phyloP scores from a whole-genome alignment of 2,113 vertebrate species.

The Myotis davidii region DNA sequence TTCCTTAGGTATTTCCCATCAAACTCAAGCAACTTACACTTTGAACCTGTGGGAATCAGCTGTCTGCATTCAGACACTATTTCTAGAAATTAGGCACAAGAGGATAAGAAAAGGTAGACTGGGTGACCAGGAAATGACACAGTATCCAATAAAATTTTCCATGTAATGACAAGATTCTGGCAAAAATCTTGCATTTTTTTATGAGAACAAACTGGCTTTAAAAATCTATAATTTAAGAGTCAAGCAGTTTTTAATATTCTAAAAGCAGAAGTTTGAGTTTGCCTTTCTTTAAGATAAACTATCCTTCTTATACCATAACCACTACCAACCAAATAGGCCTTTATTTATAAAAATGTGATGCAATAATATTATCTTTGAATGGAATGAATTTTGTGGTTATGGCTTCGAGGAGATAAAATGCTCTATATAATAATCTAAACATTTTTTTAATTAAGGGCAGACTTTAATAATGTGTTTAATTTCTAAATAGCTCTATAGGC shows the following conservation, averaged over 20 bases:
- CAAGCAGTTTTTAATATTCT: not conserved
- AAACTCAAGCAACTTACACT: fast-evolving
- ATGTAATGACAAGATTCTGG: not conserved
- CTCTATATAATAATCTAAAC: not conserved
- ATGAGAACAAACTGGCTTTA: not conserved
- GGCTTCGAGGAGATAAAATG: not conserved
- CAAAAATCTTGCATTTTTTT: not conserved
- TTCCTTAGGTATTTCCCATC: not conserved
- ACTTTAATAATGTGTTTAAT: not conserved
- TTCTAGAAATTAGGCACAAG: not conserved
- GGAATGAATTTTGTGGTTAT: not conserved
- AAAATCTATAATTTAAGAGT: not conserved
- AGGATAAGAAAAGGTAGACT: not conserved
- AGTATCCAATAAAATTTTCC: not conserved
- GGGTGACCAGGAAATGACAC: not conserved
- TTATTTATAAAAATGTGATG: not conserved
- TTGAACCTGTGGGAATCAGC: not conserved
- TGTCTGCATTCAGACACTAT: not conserved
- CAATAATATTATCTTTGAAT: not conserved
- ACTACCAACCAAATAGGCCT: not conserved
- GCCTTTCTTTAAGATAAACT: not conserved
- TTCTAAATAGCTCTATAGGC: not conserved
- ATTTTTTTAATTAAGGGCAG: not conserved
- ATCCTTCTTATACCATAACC: not conserved
- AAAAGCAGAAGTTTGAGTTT: not conserved